Base-by-base conservation (phyloP, 1,140 invertebrate species). In the Drosophila virilis region DNA sequence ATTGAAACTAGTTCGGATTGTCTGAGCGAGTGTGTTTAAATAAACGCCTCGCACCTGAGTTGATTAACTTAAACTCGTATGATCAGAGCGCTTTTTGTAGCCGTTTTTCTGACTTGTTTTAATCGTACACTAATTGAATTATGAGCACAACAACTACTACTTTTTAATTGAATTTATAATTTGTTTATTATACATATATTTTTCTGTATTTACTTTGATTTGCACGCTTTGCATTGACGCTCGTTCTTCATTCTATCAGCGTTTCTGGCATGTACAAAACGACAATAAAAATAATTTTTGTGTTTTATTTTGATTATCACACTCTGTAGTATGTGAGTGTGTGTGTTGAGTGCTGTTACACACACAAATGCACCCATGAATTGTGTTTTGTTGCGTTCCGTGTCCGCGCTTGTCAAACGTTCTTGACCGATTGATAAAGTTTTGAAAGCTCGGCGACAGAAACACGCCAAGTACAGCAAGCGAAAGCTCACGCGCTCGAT, bases 361-460 rank as follows among this genome's bases (percentile, higher is more conserved):
- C 50, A 67, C 52, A 74, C 67, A 33, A 48, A 74, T 60, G 43
- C 42, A 55, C 52, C 45, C 35, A 35, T 15, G 4, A 35, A 71
- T 46, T 65, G 33, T 58, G 43, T 42, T 71, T 17, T 51, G 52
- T 38, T 43, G 42, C 54, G 72, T 70, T 73, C 35, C 59, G 59
- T 55, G 76, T 79, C 73, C 71, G 69, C 66, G 80, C 84, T 89
- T 68, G 80, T 48, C 70, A 80, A 88, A 89, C 66, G 84, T 89
- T 88, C 84, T 88, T 88, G 84, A 89, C 84, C 84, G 84, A 88
- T 88, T 89, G 84, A 83, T 89, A 79, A 88, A 80, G 48, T 86
- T 76, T 73, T 32, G 73, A 86, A 86, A 86, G 82, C 82, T 86
- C 69, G 15, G 52, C 61, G 64, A 88, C 79, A 83, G 88, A 82